These are phyloP conservation scores for Xestia sexstrigata DNA, from an alignment of 2,888 invertebrate species.

Conservation along the genomic window DNA sequence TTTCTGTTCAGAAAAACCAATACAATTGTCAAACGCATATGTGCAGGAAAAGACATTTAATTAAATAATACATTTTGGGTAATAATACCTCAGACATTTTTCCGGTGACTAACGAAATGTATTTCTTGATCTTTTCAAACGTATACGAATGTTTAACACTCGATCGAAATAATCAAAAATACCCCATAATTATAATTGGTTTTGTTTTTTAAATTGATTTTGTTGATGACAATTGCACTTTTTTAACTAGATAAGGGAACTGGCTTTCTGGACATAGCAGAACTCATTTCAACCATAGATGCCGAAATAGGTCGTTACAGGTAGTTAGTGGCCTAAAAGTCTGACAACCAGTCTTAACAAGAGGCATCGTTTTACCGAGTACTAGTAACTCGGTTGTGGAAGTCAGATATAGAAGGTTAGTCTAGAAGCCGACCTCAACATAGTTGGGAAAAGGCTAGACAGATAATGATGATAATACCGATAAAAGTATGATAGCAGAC, in stretches of 20 bases:
- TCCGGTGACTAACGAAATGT: not conserved
- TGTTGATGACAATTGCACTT: too few species aligned
- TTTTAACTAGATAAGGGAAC: too few species aligned
- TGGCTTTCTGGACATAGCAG: too few species aligned
- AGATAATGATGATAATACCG: too few species aligned
- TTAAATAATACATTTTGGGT: not conserved
- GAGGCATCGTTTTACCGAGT: not conserved
- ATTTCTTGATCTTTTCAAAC: not conserved
- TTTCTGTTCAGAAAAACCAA: not conserved
- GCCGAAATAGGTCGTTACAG: not conserved
- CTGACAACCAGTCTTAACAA: not conserved
- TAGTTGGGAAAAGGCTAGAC: not conserved
- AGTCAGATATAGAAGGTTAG: not conserved
- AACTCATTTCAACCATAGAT: too few species aligned
- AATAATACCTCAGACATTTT: not conserved
- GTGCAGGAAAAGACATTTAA: not conserved
- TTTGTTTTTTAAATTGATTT: too few species aligned
- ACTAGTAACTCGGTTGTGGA: too few species aligned
- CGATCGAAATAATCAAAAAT: too few species aligned
- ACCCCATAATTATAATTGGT: too few species aligned
- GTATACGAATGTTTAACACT: not conserved
- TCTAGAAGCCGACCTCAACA: too few species aligned
- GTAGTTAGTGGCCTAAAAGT: not conserved
- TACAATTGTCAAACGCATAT: too few species aligned
- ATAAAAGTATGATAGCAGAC: too few species aligned